Evolutionary conservation across 2,888 invertebrate species (phyloP).

Genomic region (Cheilosia grossa): DNA sequence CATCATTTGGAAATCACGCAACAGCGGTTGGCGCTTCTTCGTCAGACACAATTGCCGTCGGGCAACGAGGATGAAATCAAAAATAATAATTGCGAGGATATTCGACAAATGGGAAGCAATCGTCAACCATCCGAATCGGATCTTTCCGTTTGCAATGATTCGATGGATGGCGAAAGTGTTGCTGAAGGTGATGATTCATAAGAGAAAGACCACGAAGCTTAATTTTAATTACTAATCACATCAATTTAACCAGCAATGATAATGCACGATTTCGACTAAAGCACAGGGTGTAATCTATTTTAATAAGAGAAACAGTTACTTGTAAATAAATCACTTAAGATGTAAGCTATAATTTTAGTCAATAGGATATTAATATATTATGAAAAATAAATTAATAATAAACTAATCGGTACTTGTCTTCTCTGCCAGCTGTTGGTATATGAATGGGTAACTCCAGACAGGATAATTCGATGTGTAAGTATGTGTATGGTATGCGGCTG

Average conservation of each 20-base stretch:
- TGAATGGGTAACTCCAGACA: too few relatives aligned
- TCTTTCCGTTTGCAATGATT: constrained; percentile 83
- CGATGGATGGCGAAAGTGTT: constrained; percentile 82
- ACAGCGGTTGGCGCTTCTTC: constrained; percentile 88
- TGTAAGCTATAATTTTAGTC: constrained; percentile 52
- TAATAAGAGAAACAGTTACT: constrained; percentile 40
- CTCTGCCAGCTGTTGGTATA: too few relatives aligned
- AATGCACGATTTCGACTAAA: constrained; percentile 55
- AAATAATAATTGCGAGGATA: constrained; percentile 78
- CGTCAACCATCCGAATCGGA: constrained; percentile 81
- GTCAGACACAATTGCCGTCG: constrained; percentile 81
- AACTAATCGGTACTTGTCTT: not conserved
- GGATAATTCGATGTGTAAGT: too few relatives aligned
- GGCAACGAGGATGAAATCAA: constrained; percentile 79
- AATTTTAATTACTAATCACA: constrained; percentile 55
- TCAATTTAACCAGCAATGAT: constrained; percentile 28
- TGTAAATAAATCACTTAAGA: constrained; percentile 62
- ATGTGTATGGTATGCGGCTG: too few relatives aligned
- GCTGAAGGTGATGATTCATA: constrained; percentile 80
- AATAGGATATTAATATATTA: constrained; percentile 51
- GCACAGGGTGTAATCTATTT: constrained; percentile 68
- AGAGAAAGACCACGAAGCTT: constrained; percentile 77
- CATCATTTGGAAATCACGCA: constrained; percentile 96
- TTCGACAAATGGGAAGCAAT: constrained; percentile 64
- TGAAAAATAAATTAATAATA: constrained; percentile 14